phyloP scores from a whole-genome alignment of 2,888 invertebrate genomes.

The Sclerodermus sp. region DNA sequence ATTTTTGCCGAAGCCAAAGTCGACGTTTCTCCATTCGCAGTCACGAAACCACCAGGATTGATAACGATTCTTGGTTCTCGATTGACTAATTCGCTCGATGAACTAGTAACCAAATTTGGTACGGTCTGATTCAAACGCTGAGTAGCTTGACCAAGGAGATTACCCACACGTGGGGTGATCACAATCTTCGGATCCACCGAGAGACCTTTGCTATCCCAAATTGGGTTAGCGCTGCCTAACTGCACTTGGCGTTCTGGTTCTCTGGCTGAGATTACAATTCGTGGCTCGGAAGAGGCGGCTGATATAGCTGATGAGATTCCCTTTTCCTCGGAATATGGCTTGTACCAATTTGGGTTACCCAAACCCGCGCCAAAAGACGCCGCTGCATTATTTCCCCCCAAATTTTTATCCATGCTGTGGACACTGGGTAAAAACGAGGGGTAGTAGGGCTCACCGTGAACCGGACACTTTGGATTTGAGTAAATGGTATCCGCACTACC shows the following conservation, averaged over 20 bases:
- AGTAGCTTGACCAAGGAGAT: slow-evolving; percentile 35
- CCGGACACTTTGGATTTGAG: slow-evolving; percentile 37
- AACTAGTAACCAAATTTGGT: slow-evolving; percentile 13
- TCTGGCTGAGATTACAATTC: slow-evolving; percentile 22
- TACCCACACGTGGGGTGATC: slow-evolving; percentile 40
- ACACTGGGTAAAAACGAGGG: slow-evolving; percentile 10
- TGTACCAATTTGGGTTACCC: slow-evolving; percentile 47
- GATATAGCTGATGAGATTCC: slow-evolving; percentile 17
- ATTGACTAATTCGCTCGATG: slow-evolving; percentile 18
- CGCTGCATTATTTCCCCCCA: slow-evolving; percentile 24
- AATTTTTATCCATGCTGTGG: slow-evolving; percentile 32
- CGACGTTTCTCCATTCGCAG: slow-evolving; percentile 3
- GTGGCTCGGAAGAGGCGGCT: slow-evolving; percentile 21
- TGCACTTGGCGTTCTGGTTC: slow-evolving; percentile 13
- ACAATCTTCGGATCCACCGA: slow-evolving; percentile 40
- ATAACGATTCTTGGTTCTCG: slow-evolving; percentile 17
- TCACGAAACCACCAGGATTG: not conserved
- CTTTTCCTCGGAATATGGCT: slow-evolving; percentile 19
- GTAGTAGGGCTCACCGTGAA: slow-evolving; percentile 29
- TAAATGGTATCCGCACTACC: slow-evolving; percentile 33
- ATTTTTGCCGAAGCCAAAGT: not conserved
- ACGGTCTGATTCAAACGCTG: slow-evolving; percentile 28
- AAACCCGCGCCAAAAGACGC: slow-evolving; percentile 21
- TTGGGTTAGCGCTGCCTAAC: slow-evolving; percentile 10
- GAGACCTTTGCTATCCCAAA: slow-evolving; percentile 17